These are phyloP conservation scores for Acanthisitta chloris DNA, from an alignment of 2,113 vertebrate species.

Conservation along the genomic window DNA sequence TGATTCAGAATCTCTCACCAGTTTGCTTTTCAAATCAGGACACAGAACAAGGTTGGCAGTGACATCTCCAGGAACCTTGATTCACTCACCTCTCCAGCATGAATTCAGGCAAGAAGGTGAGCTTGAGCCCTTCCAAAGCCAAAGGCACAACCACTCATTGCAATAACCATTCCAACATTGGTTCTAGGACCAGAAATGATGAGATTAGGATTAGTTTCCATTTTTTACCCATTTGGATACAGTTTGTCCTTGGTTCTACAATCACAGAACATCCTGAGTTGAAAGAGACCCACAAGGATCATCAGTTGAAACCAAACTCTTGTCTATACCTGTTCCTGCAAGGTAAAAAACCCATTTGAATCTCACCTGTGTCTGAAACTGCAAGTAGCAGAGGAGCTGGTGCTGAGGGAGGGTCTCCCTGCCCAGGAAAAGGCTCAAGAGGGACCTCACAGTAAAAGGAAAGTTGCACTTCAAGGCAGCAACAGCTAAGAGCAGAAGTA, in stretches of 20 bases:
- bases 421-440: neutral
- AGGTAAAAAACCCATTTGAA: neutral
- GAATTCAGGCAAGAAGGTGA: neutral
- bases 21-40: too few relatives aligned
- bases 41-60: neutral
- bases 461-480: neutral
- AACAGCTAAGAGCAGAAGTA: neutral
- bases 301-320: neutral
- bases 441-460: accelerated
- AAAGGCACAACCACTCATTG: neutral
- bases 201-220: neutral
- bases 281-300: neutral
- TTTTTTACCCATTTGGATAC: neutral
- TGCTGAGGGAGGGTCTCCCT: too few relatives aligned
- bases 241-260: neutral
- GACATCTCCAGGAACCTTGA: neutral
- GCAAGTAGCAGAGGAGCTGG: neutral
- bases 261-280: neutral
- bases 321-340: neutral
- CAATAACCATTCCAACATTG: neutral
- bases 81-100: accelerated
- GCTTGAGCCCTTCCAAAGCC: neutral
- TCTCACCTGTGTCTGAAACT: neutral
- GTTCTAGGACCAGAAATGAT: neutral
- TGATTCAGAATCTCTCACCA: too few relatives aligned